Evolutionary conservation across 2,888 invertebrate genomes (phyloP).

Genomic region (Drosophila infuscata): DNA sequence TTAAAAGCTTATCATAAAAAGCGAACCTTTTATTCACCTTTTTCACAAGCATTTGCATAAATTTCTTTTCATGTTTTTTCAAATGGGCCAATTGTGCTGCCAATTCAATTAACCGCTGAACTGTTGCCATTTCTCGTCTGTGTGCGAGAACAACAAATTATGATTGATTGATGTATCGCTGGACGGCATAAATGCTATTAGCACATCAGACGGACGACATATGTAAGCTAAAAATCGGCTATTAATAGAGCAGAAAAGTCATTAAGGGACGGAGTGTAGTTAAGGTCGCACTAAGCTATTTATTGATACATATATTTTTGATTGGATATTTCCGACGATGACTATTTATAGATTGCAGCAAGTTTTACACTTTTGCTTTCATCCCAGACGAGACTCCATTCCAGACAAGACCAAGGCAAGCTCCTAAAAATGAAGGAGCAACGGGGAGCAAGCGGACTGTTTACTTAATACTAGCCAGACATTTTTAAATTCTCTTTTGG

Average conservation of each 20-base stretch:
- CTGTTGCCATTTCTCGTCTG: conserved; percentile 1
- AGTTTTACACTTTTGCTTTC: conserved; percentile 64
- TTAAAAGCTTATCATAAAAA: not conserved
- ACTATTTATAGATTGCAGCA: conserved; percentile 57
- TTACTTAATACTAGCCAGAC: conserved; percentile 25
- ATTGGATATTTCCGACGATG: conserved; percentile 34
- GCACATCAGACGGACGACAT: conserved; percentile 5
- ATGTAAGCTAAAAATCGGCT: conserved; percentile 11
- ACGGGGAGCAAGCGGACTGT: conserved; percentile 5
- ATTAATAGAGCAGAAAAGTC: conserved; percentile 36
- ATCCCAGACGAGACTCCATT: not conserved
- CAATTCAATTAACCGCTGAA: conserved; percentile 15
- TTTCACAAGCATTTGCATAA: not conserved
- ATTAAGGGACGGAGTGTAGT: conserved; percentile 26
- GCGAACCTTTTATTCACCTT: not conserved
- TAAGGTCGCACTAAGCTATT: conserved; percentile 7
- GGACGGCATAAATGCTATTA: conserved; percentile 6
- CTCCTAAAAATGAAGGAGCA: not conserved
- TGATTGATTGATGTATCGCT: conserved; percentile 28
- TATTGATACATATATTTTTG: conserved; percentile 19
- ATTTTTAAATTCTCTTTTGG: conserved; percentile 34
- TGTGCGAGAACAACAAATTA: conserved; percentile 12
- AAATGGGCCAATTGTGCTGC: conserved; percentile 12
- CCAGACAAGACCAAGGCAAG: conserved; percentile 8
- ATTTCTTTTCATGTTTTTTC: not conserved